Conservation (phyloP, 2,797 vertebrate genomes). For the Meriones psammophilus region DNA sequence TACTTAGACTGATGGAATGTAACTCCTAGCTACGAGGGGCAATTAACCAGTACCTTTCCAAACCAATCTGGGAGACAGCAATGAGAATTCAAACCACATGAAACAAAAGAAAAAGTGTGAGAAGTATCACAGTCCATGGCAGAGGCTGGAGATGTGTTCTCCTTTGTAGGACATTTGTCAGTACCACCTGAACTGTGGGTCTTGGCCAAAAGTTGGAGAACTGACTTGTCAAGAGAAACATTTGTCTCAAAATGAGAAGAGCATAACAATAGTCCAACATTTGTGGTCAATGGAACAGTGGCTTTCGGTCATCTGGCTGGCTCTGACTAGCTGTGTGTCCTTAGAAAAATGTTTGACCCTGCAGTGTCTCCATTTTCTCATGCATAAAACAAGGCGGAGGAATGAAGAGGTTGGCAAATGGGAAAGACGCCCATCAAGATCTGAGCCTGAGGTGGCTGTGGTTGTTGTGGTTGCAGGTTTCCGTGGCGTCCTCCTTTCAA, state of each 20-base stretch:
- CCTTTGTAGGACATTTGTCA: not conserved
- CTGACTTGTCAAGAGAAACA: not conserved
- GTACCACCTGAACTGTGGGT: not conserved
- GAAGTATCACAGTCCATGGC: not conserved
- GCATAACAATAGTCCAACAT: not conserved
- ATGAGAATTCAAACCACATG: not conserved
- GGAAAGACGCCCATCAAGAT: too few relatives aligned
- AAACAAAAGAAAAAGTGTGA: not conserved
- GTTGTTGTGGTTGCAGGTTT: too few relatives aligned
- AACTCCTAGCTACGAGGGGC: not conserved
- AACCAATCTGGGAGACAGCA: not conserved
- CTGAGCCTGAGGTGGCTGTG: not conserved
- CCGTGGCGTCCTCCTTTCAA: too few relatives aligned
- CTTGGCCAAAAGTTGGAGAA: not conserved
- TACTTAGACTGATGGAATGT: not conserved
- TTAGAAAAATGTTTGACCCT: not conserved
- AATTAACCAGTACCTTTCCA: not conserved
- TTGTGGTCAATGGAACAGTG: fast-evolving
- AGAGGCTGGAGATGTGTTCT: not conserved
- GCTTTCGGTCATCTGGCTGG: too few relatives aligned
- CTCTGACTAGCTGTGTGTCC: not conserved
- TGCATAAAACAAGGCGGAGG: not conserved
- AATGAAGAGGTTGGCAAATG: not conserved
- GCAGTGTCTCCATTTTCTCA: not conserved
- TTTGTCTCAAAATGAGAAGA: not conserved